Conservation (phyloP, 1,140 invertebrate genomes). For the Drosophila asahinai region DNA sequence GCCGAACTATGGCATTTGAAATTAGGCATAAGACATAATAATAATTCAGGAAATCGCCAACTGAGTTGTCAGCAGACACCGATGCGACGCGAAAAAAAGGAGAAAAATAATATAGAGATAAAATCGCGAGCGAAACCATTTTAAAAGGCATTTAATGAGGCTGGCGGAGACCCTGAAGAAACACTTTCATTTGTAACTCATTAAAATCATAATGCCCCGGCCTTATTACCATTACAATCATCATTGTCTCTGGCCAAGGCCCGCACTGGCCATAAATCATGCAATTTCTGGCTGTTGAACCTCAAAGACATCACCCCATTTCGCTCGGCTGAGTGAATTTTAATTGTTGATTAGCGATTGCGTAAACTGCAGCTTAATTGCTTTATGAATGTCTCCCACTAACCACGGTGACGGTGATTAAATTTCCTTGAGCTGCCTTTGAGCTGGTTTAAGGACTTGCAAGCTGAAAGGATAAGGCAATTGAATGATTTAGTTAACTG, state of each 20-base stretch:
- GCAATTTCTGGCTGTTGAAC: slow-evolving; percentile 36
- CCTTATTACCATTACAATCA: slow-evolving; percentile 47
- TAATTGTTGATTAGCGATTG: slow-evolving; percentile 68
- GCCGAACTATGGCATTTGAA: slow-evolving; percentile 44
- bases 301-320: slow-evolving; percentile 24
- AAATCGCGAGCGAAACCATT: slow-evolving; percentile 32
- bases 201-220: slow-evolving; percentile 75
- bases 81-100: not conserved
- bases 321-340: slow-evolving; percentile 61
- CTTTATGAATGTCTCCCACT: slow-evolving; percentile 13
- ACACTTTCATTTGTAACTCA: slow-evolving; percentile 77
- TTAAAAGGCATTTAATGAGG: slow-evolving; percentile 33
- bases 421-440: slow-evolving; percentile 41
- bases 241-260: slow-evolving; percentile 36
- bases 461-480: no score
- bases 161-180: slow-evolving; percentile 13
- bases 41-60: slow-evolving; percentile 48
- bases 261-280: slow-evolving; percentile 68
- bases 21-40: slow-evolving; percentile 23
- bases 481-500: no score
- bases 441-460: not conserved
- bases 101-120: slow-evolving; percentile 25
- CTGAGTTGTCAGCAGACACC: slow-evolving; percentile 35
- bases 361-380: slow-evolving; percentile 73
- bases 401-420: slow-evolving; percentile 29